Evolutionary conservation across 2,113 vertebrate genomes (phyloP).

Genomic region (Pelusios castaneus): DNA sequence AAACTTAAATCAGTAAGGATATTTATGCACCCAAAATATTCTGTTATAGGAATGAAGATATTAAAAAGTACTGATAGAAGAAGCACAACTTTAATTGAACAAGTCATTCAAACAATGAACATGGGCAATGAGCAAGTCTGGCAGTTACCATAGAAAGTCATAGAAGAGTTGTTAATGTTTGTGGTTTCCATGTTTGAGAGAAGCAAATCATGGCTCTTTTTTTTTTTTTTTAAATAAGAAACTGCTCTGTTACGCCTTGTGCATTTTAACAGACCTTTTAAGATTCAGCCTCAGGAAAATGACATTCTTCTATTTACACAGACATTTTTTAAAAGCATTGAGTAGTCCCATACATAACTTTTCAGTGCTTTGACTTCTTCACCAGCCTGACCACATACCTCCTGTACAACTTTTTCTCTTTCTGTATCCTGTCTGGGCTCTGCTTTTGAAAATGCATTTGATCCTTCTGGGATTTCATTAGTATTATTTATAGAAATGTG

Average conservation of each 20-base stretch:
- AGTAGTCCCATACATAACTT: background rate
- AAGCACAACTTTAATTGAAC: background rate
- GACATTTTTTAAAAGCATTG: background rate
- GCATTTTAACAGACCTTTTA: conserved; percentile 26
- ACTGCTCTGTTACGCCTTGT: background rate
- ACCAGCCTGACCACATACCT: background rate
- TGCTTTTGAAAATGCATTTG: background rate
- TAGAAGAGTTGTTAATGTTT: background rate
- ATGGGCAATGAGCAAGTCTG: background rate
- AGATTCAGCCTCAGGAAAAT: conserved; percentile 27
- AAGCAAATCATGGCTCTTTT: background rate
- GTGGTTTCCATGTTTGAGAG: background rate
- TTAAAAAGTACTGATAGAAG: background rate
- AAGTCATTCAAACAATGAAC: background rate
- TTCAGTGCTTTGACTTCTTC: background rate
- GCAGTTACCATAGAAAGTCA: background rate
- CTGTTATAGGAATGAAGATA: background rate
- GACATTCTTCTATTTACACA: background rate
- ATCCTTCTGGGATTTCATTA: background rate
- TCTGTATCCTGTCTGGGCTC: background rate
- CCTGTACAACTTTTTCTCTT: background rate
- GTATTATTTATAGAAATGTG: conserved; percentile 10
- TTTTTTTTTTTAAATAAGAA: background rate
- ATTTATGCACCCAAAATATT: background rate
- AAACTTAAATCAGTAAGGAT: background rate